Evolutionary conservation across 2,113 vertebrate species (phyloP), one percentile per base, ranked within the genome.

Genomic region (Sinocyclocheilus grahami): DNA sequence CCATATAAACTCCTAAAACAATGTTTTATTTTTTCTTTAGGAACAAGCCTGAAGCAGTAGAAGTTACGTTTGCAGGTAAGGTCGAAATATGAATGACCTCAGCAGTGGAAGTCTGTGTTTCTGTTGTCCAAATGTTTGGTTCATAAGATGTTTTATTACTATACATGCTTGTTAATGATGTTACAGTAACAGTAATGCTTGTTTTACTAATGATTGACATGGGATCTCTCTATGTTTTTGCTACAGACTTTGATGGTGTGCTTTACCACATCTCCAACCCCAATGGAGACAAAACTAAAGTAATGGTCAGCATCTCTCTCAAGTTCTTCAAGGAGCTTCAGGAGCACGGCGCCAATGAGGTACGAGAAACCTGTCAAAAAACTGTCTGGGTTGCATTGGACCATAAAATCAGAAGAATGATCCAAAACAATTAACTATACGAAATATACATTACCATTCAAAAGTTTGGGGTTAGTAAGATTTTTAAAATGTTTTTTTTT

Each of bases 271-370:
- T 99, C 94, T 99, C 98, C 91, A 99, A 99, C 90, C 98, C 98
- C 67, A 97, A 97, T 87, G 97, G 97, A 90, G 98, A 99, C 87
- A 99, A 99, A 95, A 97, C 97, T 87, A 99, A 99, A 95, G 94
- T 99, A 91, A 99, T 99, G 98, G 95, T 99, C 96, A 99, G 98
- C 95, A 99, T 99, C 94, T 97, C 97, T 89, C 95, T 99, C 90
- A 99, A 99, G 95, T 99, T 99, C 96, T 99, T 98, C 95, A 98
- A 99, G 91, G 98, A 99, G 90, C 97, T 99, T 86, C 97, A 99
- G 92, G 97, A 97, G 89, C 98, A 99, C 0, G 98, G 98, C 16
- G 96, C 98, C 37, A 97, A 99, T 0, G 98, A 99, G 97, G 98
- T 99, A 90, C 6, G 30, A 48, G 18, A 42, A 51, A 9, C 22